Evolutionary conservation across 2,797 vertebrate species (phyloP).

Genomic region (Hydrolagus colliei): DNA sequence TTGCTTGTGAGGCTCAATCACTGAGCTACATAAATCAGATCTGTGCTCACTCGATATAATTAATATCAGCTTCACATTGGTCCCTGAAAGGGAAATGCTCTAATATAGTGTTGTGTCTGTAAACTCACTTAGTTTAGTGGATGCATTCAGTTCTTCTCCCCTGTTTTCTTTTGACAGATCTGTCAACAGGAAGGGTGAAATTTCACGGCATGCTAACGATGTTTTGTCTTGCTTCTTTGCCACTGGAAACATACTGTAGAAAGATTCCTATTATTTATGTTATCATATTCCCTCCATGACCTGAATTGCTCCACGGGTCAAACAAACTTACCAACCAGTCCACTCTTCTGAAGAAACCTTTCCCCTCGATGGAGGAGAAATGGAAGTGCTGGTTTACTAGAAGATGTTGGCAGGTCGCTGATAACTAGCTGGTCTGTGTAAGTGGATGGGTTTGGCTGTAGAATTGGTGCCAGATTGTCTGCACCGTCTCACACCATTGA

Average conservation of each 20-base stretch:
- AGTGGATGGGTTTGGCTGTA: slow-evolving; percentile 31
- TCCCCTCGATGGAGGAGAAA: too few species aligned
- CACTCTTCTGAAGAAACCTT: neutral
- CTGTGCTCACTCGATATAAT: neutral
- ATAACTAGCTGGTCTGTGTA: neutral
- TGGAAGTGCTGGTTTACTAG: neutral
- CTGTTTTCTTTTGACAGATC: neutral
- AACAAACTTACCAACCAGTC: too few species aligned
- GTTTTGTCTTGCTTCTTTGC: slow-evolving; percentile 14
- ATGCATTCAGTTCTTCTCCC: neutral
- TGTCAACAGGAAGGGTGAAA: slow-evolving; percentile 16
- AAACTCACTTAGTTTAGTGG: neutral
- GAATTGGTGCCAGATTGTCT: slow-evolving; percentile 39
- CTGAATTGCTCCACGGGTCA: slow-evolving; percentile 19
- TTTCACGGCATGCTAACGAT: neutral
- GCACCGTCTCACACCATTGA: slow-evolving; percentile 1
- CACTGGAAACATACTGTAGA: neutral
- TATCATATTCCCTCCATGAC: neutral
- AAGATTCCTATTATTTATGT: slow-evolving; percentile 3
- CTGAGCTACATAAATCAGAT: neutral
- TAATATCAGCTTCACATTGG: neutral
- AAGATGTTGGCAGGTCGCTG: neutral
- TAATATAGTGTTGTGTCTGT: neutral
- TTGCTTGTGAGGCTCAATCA: too few species aligned
- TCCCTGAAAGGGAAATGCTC: neutral